Base-by-base conservation (phyloP, 2,113 vertebrate genomes). In the Ailurus styani region DNA sequence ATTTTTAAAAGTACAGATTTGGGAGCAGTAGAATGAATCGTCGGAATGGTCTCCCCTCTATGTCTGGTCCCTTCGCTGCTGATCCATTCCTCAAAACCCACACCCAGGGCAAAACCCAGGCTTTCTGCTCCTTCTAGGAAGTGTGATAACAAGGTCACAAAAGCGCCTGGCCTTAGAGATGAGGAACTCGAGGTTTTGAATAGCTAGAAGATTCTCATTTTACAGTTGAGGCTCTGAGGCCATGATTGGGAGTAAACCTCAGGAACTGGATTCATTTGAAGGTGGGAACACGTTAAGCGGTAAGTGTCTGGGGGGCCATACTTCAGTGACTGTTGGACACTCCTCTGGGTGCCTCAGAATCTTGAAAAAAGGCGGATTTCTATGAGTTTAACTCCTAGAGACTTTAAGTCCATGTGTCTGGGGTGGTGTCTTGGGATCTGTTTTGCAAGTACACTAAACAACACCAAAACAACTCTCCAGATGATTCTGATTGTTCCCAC, bases 371-470 rank as follows among this genome's bases (percentile, higher is more conserved):
- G 37, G 9, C 10, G 75, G 17, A 42, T 84, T 75, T 96, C 45
- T 60, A 29, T 9, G 4, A 57, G 79, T 84, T 75, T 60, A 42
- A 83, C 18, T 78, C n/a, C 20, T 20, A 47, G 91, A 23, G 15
- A 57, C 17, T 73, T 52, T 47, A 5, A n/a, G 20, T 82, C 18
- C 34, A 9, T 83, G 31, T 17, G 40, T 85, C 11, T 86, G 29
- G 15, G 10, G 3, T 70, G 3, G 27, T 81, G 2, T 70, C 47
- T 70, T 55, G 40, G 40, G 87, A 79, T 64, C 2, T n/a, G 10
- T 77, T 95, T 95, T 95, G 87, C 68, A 96, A 90, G 55, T 23
- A 85, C 60, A 64, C 10, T 42, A 73, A 93, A 64, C 11, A 84
- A 79, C 79, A 27, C 27, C 27, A 37, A 66, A 97, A 50, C 60